These are phyloP conservation scores for Daboia siamensis DNA, from an alignment of 2,113 vertebrate genomes.

Conservation along the genomic window DNA sequence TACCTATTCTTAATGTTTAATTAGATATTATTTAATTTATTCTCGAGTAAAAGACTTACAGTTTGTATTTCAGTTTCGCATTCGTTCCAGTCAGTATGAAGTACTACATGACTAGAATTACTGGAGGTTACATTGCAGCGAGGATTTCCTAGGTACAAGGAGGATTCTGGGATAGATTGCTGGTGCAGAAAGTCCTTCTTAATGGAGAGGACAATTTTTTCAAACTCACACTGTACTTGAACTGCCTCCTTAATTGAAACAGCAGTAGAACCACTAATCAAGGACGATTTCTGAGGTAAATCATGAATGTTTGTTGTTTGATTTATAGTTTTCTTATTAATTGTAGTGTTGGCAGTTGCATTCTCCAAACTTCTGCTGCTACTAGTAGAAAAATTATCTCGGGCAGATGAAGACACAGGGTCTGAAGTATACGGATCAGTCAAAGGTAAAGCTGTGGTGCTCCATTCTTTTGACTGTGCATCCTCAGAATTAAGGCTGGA, in stretches of 20 bases:
- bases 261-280: background rate
- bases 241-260: conserved; percentile 47
- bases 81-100: conserved; percentile 73
- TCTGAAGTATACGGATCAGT: conserved; percentile 16
- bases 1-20: background rate
- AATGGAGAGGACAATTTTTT: conserved; percentile 71
- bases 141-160: conserved; percentile 77
- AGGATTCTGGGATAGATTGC: conserved; percentile 64
- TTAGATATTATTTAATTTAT: accelerated
- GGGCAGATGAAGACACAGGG: background rate
- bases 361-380: background rate
- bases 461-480: background rate
- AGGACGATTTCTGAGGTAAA: conserved; percentile 7
- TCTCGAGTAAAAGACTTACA: conserved; percentile 62
- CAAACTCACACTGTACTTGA: conserved; percentile 70
- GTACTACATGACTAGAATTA: conserved; percentile 71
- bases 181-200: conserved; percentile 70
- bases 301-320: accelerated
- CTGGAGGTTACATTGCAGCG: conserved; percentile 68
- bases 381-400: conserved; percentile 11
- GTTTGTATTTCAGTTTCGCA: conserved; percentile 72
- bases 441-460: background rate
- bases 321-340: accelerated
- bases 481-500: background rate
- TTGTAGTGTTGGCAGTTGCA: background rate